Percentiles rank a stretch among this genome's conserved stretches.
phyloP scores from a whole-genome alignment of 2,113 vertebrate species.

The Erinaceus europaeus region DNA sequence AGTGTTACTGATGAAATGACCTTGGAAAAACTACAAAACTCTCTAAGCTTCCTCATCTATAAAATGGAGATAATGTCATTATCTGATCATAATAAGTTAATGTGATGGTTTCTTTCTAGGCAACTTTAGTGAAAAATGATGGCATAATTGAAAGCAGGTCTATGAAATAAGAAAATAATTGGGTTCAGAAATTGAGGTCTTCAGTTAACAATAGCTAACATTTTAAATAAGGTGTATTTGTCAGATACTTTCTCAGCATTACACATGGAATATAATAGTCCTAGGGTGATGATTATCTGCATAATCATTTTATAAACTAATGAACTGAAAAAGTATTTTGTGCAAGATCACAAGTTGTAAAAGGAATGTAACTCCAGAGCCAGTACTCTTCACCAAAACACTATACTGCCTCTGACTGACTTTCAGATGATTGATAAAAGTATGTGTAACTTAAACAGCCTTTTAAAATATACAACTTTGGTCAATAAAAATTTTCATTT shows the following conservation, averaged over 20 bases:
- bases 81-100: constrained; percentile 16
- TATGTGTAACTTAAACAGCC: not conserved
- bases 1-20: constrained; percentile 29
- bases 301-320: not conserved
- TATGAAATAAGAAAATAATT: constrained; percentile 19
- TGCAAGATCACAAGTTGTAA: not conserved
- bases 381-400: not conserved
- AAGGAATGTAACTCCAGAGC: not conserved
- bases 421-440: not conserved
- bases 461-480: not conserved
- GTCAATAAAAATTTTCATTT: not conserved
- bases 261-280: not conserved
- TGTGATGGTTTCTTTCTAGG: constrained; percentile 24
- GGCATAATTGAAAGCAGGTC: not conserved
- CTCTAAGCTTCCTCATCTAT: constrained; percentile 25
- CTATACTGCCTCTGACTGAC: not conserved
- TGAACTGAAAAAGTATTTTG: not conserved
- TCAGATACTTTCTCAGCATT: constrained; percentile 9
- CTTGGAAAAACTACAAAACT: constrained; percentile 18
- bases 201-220: not conserved
- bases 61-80: constrained; percentile 40
- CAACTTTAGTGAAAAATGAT: not conserved
- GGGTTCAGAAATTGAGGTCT: not conserved
- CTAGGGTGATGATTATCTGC: not conserved
- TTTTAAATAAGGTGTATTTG: not conserved